Base-by-base conservation (phyloP, 2,888 invertebrate species). In the Melanophora roralis region DNA sequence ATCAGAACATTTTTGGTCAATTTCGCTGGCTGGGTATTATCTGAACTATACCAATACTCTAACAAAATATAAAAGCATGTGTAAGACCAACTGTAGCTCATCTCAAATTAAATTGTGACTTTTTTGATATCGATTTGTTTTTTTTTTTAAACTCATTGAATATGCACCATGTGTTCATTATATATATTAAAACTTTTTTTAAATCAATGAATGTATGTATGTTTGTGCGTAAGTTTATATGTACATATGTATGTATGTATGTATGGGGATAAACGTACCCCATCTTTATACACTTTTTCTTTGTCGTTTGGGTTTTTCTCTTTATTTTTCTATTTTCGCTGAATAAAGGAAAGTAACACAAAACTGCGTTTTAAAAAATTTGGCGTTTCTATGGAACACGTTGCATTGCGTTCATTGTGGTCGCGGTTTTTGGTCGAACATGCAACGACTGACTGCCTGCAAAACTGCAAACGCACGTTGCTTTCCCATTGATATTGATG, bases 331-430 rank as follows among this genome's bases (percentile, higher is more conserved):
- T n/a, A n/a, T n/a, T 49, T 67, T n/a, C 23, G 2, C 36, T 32
- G 43, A 34, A 74, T 59, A 65, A 69, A 69, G 62, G 11, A 55
- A 40, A 69, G 76, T 59, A 64, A 71, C 47, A 71, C 36, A 69
- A 57, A 47, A 71, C 57, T 36, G 69, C 27, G 57, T 59, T 64
- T 72, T 16, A 12, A 55, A 72, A 47, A 53, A 62, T 72, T 72
- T 62, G 53, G 45, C 81, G 74, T 83, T 82, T 75, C 81, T 79
- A 81, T 79, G 81, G 77, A 81, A 78, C 81, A 77, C 82, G 76
- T 71, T 81, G 81, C 62, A 73, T 71, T 78, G 83, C 71, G 82
- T 81, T 80, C 78, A 81, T 80, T 83, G 82, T 76, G 82, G 83
- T 83, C 62, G 74, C 79, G 72, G 72, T 83, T 82, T 81, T 74